Evolutionary conservation across 92 coral and sea anemone species (phyloP), one percentile per base, ranked within the genome.

Genomic region (Zoanthus sociatus): DNA sequence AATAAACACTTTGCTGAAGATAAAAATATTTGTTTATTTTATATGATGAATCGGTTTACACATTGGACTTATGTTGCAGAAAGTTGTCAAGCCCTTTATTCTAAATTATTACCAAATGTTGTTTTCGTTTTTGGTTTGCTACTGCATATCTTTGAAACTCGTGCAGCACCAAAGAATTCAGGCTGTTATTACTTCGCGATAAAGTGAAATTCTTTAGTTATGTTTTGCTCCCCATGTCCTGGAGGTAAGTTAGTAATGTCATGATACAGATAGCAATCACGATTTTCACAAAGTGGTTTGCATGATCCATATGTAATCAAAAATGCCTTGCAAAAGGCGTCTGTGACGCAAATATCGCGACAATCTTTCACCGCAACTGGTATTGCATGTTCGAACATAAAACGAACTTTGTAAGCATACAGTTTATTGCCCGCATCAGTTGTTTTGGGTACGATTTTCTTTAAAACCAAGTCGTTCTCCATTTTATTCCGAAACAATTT

Each of bases 261-360:
- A 16, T 71, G 76, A 42, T 33, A 71, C 13, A 71, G 7, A 17
- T 75, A 75, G 9, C 78, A 46, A 18, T 17, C 32, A 8, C 76
- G 18, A 37, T 44, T 7, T 15, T 6, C 1, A 33, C 50, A 71
- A 10, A 5, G 0, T 0, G 1, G 6, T 13, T 0, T 12, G 13
- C 76, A 71, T 42, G 48, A 7, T 33, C 76, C 76, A 37, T 32
- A 71, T 33, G 5, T 15, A 50, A 71, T 67, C 72, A 26, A 21
- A 67, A 67, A 71, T 5, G 76, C 51, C 33, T 71, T 71, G 76
- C 76, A 71, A 11, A 71, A 71, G 20, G 51, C 47, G 50, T 71
- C 76, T n/a, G 11, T 10, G 6, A 71, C 51, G 50, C 76, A 71
- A 32, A 71, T 21, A 7, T 67, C 31, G 33, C 78, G 78, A 44